Base-by-base conservation (phyloP, 2,888 invertebrate species). In the Empis stercorea region DNA sequence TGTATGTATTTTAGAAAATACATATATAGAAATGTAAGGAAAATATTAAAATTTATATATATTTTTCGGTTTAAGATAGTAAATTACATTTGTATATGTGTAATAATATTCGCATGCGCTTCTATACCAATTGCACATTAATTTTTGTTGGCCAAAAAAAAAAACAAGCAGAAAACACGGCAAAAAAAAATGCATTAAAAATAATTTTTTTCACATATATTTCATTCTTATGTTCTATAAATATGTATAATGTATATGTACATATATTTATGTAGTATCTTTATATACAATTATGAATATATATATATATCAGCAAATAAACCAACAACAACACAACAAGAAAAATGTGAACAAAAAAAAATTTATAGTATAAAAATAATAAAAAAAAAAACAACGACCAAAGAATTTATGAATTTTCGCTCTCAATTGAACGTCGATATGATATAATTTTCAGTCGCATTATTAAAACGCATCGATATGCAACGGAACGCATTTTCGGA, bases 401-500 rank as follows among this genome's bases (percentile, higher is more conserved):
- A 40, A 14, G 20, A 10, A 27, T 13, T 11, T 9, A 40, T 27
- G n/a, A 40, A 23, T 10, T 14, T 40, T 50, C 54, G 62, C 63
- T 56, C 56, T 55, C 55, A 53, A 52, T 60, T 56, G 52, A 62
- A 54, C 52, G 51, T 56, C 52, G 62, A 62, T 66, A 64, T 64
- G 65, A 63, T 67, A 64, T 63, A 64, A 64, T 64, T 65, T 64
- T 63, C 63, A 69, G 69, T 69, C 67, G 66, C 64, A 67, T 63
- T 65, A 67, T 65, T 64, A 62, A 66, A 68, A 68, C 64, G 66
- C 67, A 68, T 66, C 66, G 65, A 67, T 65, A 68, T 69, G 68
- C 68, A 69, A 64, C 68, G 68, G 65, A 68, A 68, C 66, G 68
- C 65, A 66, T 68, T 67, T 68, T 68, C 68, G 69, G 69, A 68